Percentiles rank a stretch among this genome's conserved stretches.
Evolutionary conservation across 1,140 invertebrate genomes (phyloP).

Genomic region (Lordiphosa clarofinis): DNA sequence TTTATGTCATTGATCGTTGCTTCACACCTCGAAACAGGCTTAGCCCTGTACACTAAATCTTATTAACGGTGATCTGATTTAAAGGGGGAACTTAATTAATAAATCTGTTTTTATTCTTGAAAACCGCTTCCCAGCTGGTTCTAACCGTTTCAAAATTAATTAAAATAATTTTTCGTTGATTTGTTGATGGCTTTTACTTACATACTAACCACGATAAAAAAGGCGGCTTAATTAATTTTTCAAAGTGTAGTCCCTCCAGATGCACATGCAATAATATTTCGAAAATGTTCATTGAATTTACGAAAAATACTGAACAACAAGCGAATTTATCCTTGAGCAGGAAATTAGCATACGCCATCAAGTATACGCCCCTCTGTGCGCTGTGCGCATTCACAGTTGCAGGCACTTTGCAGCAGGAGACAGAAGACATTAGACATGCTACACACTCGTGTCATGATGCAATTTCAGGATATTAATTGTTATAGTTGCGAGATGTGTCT

Average conservation of each 20-base stretch:
- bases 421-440: constrained; percentile 39
- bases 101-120: too few relatives aligned
- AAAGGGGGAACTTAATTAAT: too few relatives aligned
- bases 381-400: constrained; percentile 36
- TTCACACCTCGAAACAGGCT: not conserved
- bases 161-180: too few relatives aligned
- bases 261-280: too few relatives aligned
- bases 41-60: too few relatives aligned
- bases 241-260: too few relatives aligned
- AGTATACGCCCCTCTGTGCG: constrained; percentile 63
- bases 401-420: constrained; percentile 8
- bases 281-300: constrained; percentile 15
- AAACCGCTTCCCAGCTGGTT: too few relatives aligned
- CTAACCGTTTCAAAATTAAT: too few relatives aligned
- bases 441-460: constrained; percentile 44
- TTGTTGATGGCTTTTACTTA: too few relatives aligned
- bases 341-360: constrained; percentile 71
- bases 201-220: too few relatives aligned
- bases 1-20: constrained; percentile 1
- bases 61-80: too few relatives aligned
- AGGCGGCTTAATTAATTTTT: too few relatives aligned
- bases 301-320: constrained; percentile 58
- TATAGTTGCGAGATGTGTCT: constrained; percentile 76
- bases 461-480: constrained; percentile 74
- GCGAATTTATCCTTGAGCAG: constrained; percentile 16